Evolutionary conservation across 1,140 invertebrate genomes (phyloP).

Genomic region (Stegodyphus dumicola): DNA sequence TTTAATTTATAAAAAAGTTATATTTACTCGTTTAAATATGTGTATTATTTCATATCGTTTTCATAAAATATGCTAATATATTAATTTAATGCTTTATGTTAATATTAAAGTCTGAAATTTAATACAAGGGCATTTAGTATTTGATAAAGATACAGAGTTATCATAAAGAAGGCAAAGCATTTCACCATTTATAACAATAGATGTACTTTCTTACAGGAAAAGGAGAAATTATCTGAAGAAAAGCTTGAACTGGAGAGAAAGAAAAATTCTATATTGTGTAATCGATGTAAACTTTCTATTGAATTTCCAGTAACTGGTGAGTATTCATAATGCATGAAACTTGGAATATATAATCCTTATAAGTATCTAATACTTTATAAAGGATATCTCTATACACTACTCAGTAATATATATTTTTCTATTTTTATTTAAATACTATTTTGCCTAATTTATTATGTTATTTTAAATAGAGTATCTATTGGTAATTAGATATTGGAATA

Average conservation of each 20-base stretch:
- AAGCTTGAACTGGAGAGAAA: constrained; percentile 33
- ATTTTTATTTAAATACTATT: background rate
- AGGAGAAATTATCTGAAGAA: constrained; percentile 44
- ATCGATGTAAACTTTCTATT: constrained; percentile 36
- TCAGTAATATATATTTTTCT: background rate
- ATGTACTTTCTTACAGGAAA: constrained; percentile 11
- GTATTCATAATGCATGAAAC: background rate
- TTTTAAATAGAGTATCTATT: background rate
- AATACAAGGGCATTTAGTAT: background rate
- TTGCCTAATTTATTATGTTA: background rate
- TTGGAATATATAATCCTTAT: background rate
- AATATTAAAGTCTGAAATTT: background rate
- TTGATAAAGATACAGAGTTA: too few species aligned
- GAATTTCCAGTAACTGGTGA: constrained; percentile 21
- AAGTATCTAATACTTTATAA: too few species aligned
- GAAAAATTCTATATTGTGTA: constrained; percentile 42
- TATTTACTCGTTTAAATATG: background rate
- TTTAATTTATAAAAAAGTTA: background rate
- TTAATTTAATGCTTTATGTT: background rate
- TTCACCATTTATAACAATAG: background rate
- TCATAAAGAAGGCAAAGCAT: background rate
- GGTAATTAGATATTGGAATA: too few species aligned
- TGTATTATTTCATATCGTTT: background rate
- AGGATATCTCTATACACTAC: background rate
- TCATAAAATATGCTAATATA: background rate